Evolutionary conservation across 2,888 invertebrate genomes (phyloP), one percentile per base, ranked within the genome.

Genomic region (Siphlonurus alternatus): DNA sequence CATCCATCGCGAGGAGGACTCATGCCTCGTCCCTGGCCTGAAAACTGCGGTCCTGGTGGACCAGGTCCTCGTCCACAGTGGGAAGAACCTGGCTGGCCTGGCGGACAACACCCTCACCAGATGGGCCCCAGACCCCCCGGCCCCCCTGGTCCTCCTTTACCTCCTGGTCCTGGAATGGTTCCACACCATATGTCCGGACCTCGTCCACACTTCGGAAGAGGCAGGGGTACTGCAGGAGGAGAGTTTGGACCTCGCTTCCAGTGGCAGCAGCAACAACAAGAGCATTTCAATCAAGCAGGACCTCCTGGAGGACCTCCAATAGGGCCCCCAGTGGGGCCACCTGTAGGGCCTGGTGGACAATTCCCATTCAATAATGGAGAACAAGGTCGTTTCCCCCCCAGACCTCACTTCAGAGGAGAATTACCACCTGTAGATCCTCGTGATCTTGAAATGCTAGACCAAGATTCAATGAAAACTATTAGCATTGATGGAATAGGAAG

Each of bases 401-500:
- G 38, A 15, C 38, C 38, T 38, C 38, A 5, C 5, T 38, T 38
- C 15, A 38, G 15, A 15, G 38, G 38, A 38, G 38, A 38, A 15
- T 38, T 38, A 15, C 7, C 5, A 38, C 7, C 38, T 38, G 76
- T 78, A 0, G 78, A 78, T 70, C 71, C 75, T 2, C 70, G 72
- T 63, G 72, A 77, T 18, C 69, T 82, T 23, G 80, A 82, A 61
- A 79, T 80, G 68, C 82, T 83, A 18, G 78, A 81, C 68, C 79
- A 80, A 63, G 89, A 89, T 71, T 83, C 88, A 0, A 86, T 87
- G 69, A 87, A 87, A 69, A 86, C 86, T 2, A 89, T 93, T 51
- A 85, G 85, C 66, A 91, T 95, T 59, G 93, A 93, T 73, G 87
- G 87, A 0, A 77, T 85, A 20, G 84, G 88, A 0, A 81, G 90